phyloP scores from a whole-genome alignment of 2,888 invertebrate species.

The Venustoraphidia nigricollis region DNA sequence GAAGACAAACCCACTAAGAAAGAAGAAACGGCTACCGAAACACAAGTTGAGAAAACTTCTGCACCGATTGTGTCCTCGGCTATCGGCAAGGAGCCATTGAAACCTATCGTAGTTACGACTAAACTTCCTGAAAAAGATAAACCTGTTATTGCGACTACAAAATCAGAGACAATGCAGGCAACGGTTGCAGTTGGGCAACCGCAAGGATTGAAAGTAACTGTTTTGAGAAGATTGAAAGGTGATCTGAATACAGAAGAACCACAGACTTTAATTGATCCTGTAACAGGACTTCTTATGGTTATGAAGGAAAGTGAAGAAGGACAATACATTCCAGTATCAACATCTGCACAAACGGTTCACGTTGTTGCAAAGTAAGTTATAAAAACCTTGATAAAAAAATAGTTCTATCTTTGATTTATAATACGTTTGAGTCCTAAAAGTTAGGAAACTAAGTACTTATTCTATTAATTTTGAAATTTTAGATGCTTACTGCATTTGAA shows the following conservation, averaged over 20 bases:
- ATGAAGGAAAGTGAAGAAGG: slow-evolving; percentile 57
- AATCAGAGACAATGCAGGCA: neutral
- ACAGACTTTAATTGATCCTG: slow-evolving; percentile 54
- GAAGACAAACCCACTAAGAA: slow-evolving; percentile 35
- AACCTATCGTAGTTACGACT: no score
- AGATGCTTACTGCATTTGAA: no score
- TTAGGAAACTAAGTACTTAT: no score
- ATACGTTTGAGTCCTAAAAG: no score
- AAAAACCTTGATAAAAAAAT: no score
- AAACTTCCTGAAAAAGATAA: neutral
- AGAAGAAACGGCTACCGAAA: slow-evolving; percentile 13
- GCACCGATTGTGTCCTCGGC: no score
- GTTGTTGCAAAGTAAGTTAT: neutral
- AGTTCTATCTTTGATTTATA: no score
- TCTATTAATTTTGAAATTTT: no score
- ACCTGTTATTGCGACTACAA: neutral
- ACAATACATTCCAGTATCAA: slow-evolving; percentile 42
- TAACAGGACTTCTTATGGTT: slow-evolving; percentile 53
- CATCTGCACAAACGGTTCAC: slow-evolving; percentile 8
- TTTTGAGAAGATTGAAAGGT: slow-evolving; percentile 25
- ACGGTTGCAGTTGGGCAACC: slow-evolving; percentile 16
- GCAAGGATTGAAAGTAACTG: slow-evolving; percentile 24
- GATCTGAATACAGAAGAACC: slow-evolving; percentile 35
- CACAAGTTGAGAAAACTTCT: neutral
- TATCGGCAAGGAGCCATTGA: no score